phyloP scores from a whole-genome alignment of 1,140 invertebrate genomes.

The Paraescarpia echinospica region DNA sequence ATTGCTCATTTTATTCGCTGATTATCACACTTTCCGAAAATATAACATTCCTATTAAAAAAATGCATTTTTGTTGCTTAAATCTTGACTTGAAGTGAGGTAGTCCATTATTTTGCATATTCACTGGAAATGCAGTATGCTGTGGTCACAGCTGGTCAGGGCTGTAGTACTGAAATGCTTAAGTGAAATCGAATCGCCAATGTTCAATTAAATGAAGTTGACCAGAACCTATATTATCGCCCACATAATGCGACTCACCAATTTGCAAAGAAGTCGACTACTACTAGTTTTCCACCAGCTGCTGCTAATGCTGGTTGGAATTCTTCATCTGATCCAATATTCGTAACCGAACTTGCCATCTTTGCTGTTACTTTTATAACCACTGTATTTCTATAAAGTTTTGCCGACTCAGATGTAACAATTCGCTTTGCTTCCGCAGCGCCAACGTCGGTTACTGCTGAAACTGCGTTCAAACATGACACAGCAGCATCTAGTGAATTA shows the following conservation, averaged over 20 bases:
- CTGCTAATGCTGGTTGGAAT: constrained; percentile 78
- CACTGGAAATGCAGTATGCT: too few species aligned
- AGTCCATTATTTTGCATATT: too few species aligned
- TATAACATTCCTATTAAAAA: too few species aligned
- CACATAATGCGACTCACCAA: constrained; percentile 49
- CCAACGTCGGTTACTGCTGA: not conserved
- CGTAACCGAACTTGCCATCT: constrained; percentile 54
- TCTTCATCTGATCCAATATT: constrained; percentile 69
- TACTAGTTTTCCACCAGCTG: constrained; percentile 83
- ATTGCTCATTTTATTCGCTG: too few species aligned
- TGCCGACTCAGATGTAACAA: not conserved
- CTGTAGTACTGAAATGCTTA: too few species aligned
- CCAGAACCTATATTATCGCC: constrained; percentile 19
- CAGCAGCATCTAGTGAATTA: not conserved
- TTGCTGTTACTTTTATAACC: constrained; percentile 9
- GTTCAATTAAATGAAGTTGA: too few species aligned
- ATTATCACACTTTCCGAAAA: too few species aligned
- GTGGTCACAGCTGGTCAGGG: too few species aligned
- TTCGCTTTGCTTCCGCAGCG: not conserved
- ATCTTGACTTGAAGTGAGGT: too few species aligned
- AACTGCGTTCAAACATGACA: not conserved
- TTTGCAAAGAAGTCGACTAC: constrained; percentile 82
- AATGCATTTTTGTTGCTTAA: too few species aligned
- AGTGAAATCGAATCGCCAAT: too few species aligned
- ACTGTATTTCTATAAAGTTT: not conserved